phyloP scores from a whole-genome alignment of 2,888 invertebrate genomes.

The Tetanocera ferruginea region DNA sequence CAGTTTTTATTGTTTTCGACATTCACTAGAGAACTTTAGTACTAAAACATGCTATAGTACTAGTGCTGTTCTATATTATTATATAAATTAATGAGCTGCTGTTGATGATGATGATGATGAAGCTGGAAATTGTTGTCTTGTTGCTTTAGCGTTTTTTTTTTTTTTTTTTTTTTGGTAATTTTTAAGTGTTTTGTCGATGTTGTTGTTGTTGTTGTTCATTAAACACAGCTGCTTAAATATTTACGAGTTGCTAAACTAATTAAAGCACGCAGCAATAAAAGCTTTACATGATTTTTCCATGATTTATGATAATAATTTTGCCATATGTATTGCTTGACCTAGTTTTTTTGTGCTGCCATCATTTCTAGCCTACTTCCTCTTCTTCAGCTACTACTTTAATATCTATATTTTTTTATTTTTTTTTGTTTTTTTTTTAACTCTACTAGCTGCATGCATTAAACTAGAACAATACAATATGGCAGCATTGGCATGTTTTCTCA shows the following conservation, averaged over 20 bases:
- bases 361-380: too few relatives aligned
- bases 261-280: background rate
- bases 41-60: background rate
- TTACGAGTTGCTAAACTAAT: slow-evolving; percentile 16
- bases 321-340: background rate
- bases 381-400: background rate
- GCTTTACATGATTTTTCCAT: slow-evolving; percentile 5
- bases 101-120: background rate
- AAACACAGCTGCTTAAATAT: slow-evolving; percentile 20
- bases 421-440: too few relatives aligned
- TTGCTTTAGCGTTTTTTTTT: too few relatives aligned
- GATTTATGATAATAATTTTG: background rate
- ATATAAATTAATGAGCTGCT: slow-evolving; percentile 9
- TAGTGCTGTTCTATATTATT: background rate
- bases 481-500: too few relatives aligned
- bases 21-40: background rate
- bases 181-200: background rate
- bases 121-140: background rate
- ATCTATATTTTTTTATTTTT: too few relatives aligned
- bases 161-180: background rate
- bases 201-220: slow-evolving; percentile 11
- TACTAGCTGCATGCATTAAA: too few relatives aligned
- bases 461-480: too few relatives aligned
- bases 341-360: too few relatives aligned
- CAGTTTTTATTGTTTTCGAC: background rate